These are phyloP conservation scores for Oostethus manadensis DNA, from an alignment of 2,113 vertebrate species.

Conservation along the genomic window DNA sequence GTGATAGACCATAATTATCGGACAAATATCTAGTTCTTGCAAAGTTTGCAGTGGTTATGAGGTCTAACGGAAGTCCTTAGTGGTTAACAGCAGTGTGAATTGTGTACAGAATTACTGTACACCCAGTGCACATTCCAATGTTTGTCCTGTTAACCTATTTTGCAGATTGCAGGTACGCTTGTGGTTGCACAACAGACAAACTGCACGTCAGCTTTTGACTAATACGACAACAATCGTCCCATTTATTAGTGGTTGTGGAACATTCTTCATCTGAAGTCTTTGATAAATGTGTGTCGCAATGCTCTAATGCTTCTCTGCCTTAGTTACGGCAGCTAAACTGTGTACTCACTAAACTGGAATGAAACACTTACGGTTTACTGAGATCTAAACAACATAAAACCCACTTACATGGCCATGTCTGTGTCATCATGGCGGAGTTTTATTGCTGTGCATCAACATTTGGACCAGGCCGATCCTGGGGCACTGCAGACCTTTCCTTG, in stretches of 20 bases:
- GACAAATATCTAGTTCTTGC: constrained; percentile 15
- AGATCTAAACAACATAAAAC: constrained; percentile 15
- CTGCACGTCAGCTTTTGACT: constrained; percentile 63
- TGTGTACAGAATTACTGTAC: constrained; percentile 23
- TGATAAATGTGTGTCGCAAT: neutral
- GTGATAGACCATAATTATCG: constrained; percentile 27
- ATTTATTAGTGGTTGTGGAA: constrained; percentile 57
- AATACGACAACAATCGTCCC: constrained; percentile 64
- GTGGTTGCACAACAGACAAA: constrained; percentile 62
- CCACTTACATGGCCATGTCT: constrained; percentile 21
- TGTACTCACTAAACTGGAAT: neutral
- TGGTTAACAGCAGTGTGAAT: constrained; percentile 40
- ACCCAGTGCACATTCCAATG: constrained; percentile 36
- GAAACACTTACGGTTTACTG: constrained; percentile 2
- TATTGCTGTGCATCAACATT: constrained; percentile 47
- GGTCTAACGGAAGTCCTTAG: constrained; percentile 46
- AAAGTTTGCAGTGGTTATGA: constrained; percentile 19
- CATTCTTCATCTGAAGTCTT: constrained; percentile 38
- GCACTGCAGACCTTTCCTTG: constrained; percentile 55
- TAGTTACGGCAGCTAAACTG: neutral
- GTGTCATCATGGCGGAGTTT: constrained; percentile 19
- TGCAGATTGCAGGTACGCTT: constrained; percentile 52
- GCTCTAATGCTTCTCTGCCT: neutral
- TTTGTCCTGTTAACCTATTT: constrained; percentile 69
- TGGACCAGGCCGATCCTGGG: constrained; percentile 47